A percentile compares a stretch with the other conserved stretches of the same genome.
Conservation (phyloP, 1,140 invertebrate species). For the Brachionus rotundiformis region DNA sequence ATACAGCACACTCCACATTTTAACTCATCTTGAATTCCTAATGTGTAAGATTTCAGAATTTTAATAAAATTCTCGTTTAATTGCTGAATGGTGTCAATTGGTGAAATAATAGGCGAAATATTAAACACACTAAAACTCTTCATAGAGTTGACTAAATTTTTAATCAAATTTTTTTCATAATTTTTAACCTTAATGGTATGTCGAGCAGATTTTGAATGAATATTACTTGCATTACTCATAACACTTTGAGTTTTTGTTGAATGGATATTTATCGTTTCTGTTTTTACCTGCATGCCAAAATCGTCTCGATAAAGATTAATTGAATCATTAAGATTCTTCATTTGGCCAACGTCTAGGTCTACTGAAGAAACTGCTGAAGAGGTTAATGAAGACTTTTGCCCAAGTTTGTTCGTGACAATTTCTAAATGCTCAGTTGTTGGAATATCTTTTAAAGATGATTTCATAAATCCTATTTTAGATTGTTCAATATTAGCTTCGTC, state of each 20-base stretch:
- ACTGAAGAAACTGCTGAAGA: neutral
- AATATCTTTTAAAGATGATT: neutral
- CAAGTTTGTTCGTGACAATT: neutral
- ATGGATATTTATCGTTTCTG: neutral
- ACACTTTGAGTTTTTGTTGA: neutral
- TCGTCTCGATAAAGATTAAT: slow-evolving; percentile 35
- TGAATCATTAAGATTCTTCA: neutral
- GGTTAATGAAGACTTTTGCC: neutral
- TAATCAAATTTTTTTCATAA: slow-evolving; percentile 9
- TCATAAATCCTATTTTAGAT: neutral
- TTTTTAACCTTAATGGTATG: slow-evolving; percentile 22
- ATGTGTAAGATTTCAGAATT: neutral
- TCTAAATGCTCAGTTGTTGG: neutral
- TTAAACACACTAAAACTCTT: slow-evolving; percentile 23
- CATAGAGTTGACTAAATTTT: slow-evolving; percentile 15
- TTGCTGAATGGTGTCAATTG: neutral
- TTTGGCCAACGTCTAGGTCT: neutral
- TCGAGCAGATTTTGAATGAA: neutral
- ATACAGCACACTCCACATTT: slow-evolving; percentile 10
- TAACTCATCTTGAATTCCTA: neutral
- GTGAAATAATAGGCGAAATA: neutral
- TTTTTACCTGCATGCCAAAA: neutral
- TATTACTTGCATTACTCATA: neutral
- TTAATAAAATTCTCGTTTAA: neutral
- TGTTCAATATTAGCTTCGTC: neutral